Percentiles rank a stretch among this genome's conserved stretches.
Conservation (phyloP, 2,113 vertebrate species). For the Desmodus rotundus region DNA sequence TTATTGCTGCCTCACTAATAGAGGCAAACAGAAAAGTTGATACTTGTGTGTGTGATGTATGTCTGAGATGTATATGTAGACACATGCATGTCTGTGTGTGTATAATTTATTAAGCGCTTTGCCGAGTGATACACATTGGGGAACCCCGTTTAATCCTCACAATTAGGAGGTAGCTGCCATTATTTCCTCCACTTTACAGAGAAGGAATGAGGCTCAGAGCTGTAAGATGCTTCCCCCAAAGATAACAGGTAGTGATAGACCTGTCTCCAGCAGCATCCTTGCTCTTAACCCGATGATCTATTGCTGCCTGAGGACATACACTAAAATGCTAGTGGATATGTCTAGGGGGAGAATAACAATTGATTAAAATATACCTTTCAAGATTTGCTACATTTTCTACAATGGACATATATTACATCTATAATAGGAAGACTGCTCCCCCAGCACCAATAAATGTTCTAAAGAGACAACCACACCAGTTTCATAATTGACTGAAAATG, state of each 20-base stretch:
- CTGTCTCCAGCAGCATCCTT: background rate
- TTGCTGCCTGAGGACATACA: background rate
- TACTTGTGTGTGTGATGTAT: background rate
- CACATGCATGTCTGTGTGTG: background rate
- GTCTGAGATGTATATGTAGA: background rate
- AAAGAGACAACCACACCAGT: background rate
- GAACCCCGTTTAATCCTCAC: background rate
- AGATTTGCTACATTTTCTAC: background rate
- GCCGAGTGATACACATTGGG: background rate
- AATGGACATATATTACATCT: background rate
- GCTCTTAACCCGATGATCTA: background rate
- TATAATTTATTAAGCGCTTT: background rate
- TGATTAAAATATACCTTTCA: background rate
- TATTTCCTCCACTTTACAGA: background rate
- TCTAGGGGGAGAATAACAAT: background rate
- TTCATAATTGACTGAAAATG: background rate
- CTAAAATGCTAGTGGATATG: background rate
- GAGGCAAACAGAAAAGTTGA: conserved; percentile 21
- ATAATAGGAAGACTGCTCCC: background rate
- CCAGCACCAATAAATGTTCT: background rate
- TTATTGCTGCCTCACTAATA: conserved; percentile 46
- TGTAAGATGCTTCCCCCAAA: background rate
- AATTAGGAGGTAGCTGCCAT: background rate
- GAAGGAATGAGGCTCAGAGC: background rate
- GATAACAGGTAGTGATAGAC: background rate